Evolutionary conservation across 1,140 invertebrate genomes (phyloP).

Genomic region (Drosophila subobscura): DNA sequence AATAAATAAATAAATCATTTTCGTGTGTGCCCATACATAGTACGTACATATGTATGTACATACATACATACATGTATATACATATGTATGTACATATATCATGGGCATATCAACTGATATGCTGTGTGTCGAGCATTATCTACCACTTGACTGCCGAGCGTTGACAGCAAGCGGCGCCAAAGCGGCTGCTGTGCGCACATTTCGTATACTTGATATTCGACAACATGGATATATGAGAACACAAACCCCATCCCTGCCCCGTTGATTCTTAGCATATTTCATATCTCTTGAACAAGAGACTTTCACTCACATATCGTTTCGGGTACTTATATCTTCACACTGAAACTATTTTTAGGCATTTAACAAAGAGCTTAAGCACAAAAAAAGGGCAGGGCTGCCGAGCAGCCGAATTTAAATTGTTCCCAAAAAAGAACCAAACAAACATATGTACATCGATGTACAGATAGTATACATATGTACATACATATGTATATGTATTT

Average conservation of each 20-base stretch:
- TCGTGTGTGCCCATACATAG: slow-evolving; percentile 39
- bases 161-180: slow-evolving; percentile 61
- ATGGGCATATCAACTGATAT: no score
- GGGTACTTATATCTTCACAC: background rate
- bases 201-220: slow-evolving; percentile 63
- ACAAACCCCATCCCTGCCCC: background rate
- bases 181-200: slow-evolving; percentile 57
- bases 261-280: slow-evolving; percentile 45
- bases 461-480: no score
- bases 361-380: slow-evolving; percentile 37
- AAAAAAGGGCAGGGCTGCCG: background rate
- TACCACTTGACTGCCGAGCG: slow-evolving; percentile 60
- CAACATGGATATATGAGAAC: slow-evolving; percentile 18
- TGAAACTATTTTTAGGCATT: slow-evolving; percentile 58
- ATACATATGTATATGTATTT: slow-evolving; percentile 28
- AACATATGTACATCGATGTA: no score
- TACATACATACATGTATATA: background rate
- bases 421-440: slow-evolving; percentile 2
- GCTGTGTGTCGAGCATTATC: no score
- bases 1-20: slow-evolving; percentile 82
- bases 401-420: slow-evolving; percentile 43
- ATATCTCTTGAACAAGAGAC: slow-evolving; percentile 15
- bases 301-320: slow-evolving; percentile 32
- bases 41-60: slow-evolving; percentile 13
- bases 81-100: slow-evolving; percentile 7